Base-by-base conservation (phyloP, 2,888 invertebrate species). In the Drosophila birchii region DNA sequence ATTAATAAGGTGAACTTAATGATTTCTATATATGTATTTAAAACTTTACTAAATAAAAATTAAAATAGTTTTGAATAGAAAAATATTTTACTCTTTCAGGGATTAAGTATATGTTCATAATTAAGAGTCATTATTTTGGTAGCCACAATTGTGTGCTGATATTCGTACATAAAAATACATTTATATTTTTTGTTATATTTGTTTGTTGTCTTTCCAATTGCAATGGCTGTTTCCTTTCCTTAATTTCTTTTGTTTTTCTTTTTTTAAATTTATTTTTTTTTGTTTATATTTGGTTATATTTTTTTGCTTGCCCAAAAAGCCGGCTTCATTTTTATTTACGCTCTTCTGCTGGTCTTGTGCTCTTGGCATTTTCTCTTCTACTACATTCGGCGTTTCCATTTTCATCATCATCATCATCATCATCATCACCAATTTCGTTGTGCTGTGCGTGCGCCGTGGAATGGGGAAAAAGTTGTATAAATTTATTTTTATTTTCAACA, bases 401-500 rank as follows among this genome's bases (percentile, higher is more conserved):
- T 61, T 61, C 61, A 62, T 51, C 34, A 34, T 20, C 32, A 51
- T 20, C 49, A 51, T 51, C 49, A 51, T 8, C 34, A 32, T 20
- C 32, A 51, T 20, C 51, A 51, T 51, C 51, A 51, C 16, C 51
- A 43, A 61, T 61, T 54, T 55, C 23, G 36, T 71, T 39, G 72
- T 59, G 72, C 38, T 71, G 72, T 67, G 67, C 72, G 67, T 67
- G 61, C 47, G 36, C 26, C 23, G 84, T 86, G 71, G 64, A 79
- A 64, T 64, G 41, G 72, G 74, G 82, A 79, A 73, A 81, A 85
- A 81, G 63, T 75, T 79, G 73, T 85, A 76, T 67, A 77, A 70
- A 74, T 74, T 43, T 71, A 69, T 73, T 73, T 88, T 76, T 81
- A 82, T 81, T 86, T 88, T 81, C 83, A 81, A 88, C 88, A 81